Conservation (phyloP, 37 sponge, comb jelly and placozoan genomes). For the Oopsacas minuta region DNA sequence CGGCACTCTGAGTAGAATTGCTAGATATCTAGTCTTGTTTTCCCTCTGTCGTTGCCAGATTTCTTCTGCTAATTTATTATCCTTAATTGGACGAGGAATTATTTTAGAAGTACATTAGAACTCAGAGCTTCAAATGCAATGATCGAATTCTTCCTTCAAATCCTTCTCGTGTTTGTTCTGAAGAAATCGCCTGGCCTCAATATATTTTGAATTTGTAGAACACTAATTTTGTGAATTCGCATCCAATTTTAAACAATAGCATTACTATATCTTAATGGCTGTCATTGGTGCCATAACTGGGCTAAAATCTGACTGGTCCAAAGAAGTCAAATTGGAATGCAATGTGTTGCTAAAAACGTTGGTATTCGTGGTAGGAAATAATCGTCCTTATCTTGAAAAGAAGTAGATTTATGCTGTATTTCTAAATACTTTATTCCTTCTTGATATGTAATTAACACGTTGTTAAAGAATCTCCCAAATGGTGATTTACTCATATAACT, state of each 20-base stretch:
- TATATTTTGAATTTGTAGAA: conserved; percentile 3
- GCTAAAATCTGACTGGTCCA: conserved; percentile 11
- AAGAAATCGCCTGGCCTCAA: conserved; percentile 14
- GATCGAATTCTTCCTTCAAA: conserved; percentile 2
- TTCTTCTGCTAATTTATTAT: conserved; percentile 16
- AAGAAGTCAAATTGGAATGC: background rate
- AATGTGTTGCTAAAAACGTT: conserved; percentile 4
- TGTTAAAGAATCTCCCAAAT: background rate
- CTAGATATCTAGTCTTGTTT: background rate
- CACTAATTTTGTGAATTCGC: background rate
- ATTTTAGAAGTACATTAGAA: background rate
- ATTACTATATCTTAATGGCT: background rate
- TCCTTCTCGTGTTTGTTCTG: background rate
- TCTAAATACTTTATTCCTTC: background rate
- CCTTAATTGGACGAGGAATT: background rate
- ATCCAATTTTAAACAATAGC: conserved; percentile 7
- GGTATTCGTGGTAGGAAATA: conserved; percentile 10
- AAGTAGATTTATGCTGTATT: conserved; percentile 13
- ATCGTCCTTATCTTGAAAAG: background rate
- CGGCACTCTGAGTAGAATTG: background rate
- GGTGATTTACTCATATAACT: conserved; percentile 17
- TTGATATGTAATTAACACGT: background rate
- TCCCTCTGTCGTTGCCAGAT: background rate
- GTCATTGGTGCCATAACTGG: conserved; percentile 16
- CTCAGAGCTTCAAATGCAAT: background rate